Base-by-base conservation (phyloP, 2,888 invertebrate species). In the Caenorhabditis uteleia region DNA sequence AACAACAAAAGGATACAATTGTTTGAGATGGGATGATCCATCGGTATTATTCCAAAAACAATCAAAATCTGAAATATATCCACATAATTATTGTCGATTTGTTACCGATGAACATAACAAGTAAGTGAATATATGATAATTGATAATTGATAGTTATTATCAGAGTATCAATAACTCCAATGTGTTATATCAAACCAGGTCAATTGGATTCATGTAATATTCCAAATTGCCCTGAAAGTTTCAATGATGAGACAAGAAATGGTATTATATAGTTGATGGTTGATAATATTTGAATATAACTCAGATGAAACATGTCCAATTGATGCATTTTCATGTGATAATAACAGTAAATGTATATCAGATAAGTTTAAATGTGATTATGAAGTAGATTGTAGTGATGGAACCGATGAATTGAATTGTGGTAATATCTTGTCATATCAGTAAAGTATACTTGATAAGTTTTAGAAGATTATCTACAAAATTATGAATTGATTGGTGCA, bases 351-450 rank as follows among this genome's bases (percentile, higher is more conserved):
- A 42, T 77, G 77, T 39, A 66, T 77, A 8, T 59, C 65, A 2
- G 47, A 58, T 6, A 74, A 76, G 33, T 78, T 77, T 43, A 61
- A 68, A 29, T 78, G 78, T 34, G 78, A 78, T 40, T 78, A 75
- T 48, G 78, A 78, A 47, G 51, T 61, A 8, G 78, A 78, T 53
- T 78, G 78, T 46, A 43, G 23, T 14, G 75, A 78, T 48, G 78
- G 78, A 23, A 60, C 54, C 16, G 78, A 78, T 42, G 78, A 78
- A 46, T 31, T 45, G 8, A 59, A 70, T 26, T 78, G 78, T 54
- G 70, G 76, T 77, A 16, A 36, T 47, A 56, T 23, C 40, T 38
- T 12, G 14, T 14, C 14, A 27, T 1, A n/a, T 47, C 23, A 40
- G 5, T 25, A n/a, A 23, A 23, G 23, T 23, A 26, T 25, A 26